phyloP scores from a whole-genome alignment of 2,113 vertebrate species.

The Anarrhichthys ocellatus region DNA sequence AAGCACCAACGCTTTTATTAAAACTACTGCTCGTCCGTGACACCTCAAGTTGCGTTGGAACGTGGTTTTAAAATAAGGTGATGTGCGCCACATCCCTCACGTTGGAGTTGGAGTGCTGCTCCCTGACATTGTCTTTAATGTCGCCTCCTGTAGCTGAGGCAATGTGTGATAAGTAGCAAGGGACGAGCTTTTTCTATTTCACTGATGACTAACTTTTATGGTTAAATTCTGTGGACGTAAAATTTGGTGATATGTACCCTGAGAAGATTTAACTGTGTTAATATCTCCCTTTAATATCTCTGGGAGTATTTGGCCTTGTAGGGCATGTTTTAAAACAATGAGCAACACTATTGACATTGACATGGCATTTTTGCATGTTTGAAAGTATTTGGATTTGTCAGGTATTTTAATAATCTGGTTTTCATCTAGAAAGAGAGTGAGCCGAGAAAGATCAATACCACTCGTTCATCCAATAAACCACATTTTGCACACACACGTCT shows the following conservation, averaged over 20 bases:
- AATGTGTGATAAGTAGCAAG: not conserved
- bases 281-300: too few species aligned
- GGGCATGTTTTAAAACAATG: too few species aligned
- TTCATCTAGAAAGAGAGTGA: not conserved
- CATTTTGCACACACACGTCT: not conserved
- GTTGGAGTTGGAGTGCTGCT: slow-evolving; percentile 4
- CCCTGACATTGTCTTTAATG: not conserved
- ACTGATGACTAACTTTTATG: not conserved
- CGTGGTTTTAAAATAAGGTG: slow-evolving; percentile 14
- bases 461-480: not conserved
- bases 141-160: slow-evolving; percentile 6
- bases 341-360: not conserved
- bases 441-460: not conserved
- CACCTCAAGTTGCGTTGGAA: slow-evolving; percentile 33
- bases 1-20: slow-evolving; percentile 53
- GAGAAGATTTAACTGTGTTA: not conserved
- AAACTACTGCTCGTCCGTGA: slow-evolving; percentile 58
- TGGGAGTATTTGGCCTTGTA: too few species aligned
- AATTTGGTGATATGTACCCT: not conserved
- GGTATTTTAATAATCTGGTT: not conserved
- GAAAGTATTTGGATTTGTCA: not conserved
- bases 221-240: not conserved
- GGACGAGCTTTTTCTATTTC: not conserved
- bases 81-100: not conserved
- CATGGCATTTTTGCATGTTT: not conserved